Evolutionary conservation across 2,797 vertebrate species (phyloP), one percentile per base, ranked within the genome.

Genomic region (Crypturellus tataupa): DNA sequence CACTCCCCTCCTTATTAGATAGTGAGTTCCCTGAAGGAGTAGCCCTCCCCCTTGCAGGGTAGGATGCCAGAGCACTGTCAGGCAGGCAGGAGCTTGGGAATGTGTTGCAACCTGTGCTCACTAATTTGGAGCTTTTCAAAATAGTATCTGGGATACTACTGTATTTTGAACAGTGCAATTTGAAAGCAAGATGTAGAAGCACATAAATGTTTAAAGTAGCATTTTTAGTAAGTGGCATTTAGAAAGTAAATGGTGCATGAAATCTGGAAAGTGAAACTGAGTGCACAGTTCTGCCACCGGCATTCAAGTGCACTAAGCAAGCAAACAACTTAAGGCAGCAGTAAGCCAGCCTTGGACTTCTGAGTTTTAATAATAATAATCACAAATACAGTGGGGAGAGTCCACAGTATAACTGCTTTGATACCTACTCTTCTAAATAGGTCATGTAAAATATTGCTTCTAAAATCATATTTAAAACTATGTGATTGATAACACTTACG

Each of bases 401-500:
- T 37, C 46, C n/a, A 60, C 33, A 20, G 21, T 39, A 12, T 58
- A 80, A 85, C 1, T 79, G 27, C 18, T 11, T 33, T n/a, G 27
- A 82, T 24, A 27, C 15, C 13, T 29, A 15, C 19, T 8, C 46
- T 87, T 65, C 80, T 71, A 78, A 69, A 63, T 0, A 73, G 25
- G 27, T 21, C 8, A 27, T 51, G 51, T 29, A 77, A 25, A 78
- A 11, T 35, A 20, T 35, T 5, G 18, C 64, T 83, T 59, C 62
- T 51, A 60, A 8, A 81, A 75, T 35, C 58, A 56, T 35, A 33
- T 9, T 51, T 80, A 37, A 59, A 85, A 46, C 24, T 27, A 12
- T 17, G 39, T 11, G n/a, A 46, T 71, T 82, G 18, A 6, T 85
- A 77, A 80, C 83, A 98, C 99, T 98, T 97, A 99, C 99, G 99